Base-by-base conservation (phyloP, 2,888 invertebrate species). In the Diaprepes abbreviatus region DNA sequence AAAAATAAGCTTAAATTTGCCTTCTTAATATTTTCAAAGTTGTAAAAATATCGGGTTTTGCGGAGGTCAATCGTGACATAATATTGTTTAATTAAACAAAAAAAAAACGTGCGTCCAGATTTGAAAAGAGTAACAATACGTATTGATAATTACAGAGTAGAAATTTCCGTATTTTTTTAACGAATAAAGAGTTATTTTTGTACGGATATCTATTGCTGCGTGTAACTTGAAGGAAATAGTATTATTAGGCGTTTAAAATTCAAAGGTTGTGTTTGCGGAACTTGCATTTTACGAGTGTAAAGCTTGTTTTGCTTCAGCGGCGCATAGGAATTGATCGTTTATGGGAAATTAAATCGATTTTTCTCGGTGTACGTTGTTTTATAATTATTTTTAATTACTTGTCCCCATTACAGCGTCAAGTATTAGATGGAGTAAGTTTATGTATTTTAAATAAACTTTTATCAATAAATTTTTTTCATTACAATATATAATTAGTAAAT, bases 291-390 rank as follows among this genome's bases (percentile, higher is more conserved):
- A 6, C 28, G 28, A 45, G 12, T 50, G 9, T 14, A 45, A 24
- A 24, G 6, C 12, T 21, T 21, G 21, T n/a, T 12, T 54, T 28
- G 54, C 54, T 64, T 52, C 38, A 21, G 10, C 17, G 52, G 43
- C 50, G 63, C 52, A 52, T 43, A 43, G 54, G 54, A 64, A 64
- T 64, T 54, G 63, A 64, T 55, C 43, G 40, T 19, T 62, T 38
- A 36, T 40, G 54, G 31, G 36, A 57, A 55, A 45, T 65, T 48
- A n/a, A 60, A 66, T 66, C 24, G 60, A 66, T 66, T 60, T 59
- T 60, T 19, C 21, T 54, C 31, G 36, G 40, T 35, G 60, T 66
- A 66, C 28, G 60, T 60, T 36, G 16, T 31, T 63, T 36, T 12
- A 10, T 33, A n/a, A n/a, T n/a, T n/a, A n/a, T n/a, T n/a, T n/a